Evolutionary conservation across 2,797 vertebrate genomes (phyloP).

Genomic region (Pangasius sanitwongsei): DNA sequence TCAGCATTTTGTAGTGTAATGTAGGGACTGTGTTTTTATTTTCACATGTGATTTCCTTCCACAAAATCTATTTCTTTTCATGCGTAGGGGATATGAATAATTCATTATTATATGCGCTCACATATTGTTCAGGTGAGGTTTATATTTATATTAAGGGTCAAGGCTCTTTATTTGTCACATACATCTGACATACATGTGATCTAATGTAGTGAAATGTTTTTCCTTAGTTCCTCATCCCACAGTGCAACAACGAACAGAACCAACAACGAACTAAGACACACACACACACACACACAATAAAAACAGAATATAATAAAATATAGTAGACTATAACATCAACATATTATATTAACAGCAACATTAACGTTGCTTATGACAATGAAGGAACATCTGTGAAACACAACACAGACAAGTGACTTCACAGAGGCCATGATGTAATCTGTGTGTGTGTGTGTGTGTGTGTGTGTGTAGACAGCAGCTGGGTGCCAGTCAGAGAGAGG

Average conservation of each 20-base stretch:
- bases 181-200: too few species aligned
- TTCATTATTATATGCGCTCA: not conserved
- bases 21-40: not conserved
- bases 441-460: not conserved
- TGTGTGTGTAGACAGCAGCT: conserved; percentile 37
- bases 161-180: too few species aligned
- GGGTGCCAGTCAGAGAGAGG: conserved; percentile 53
- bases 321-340: too few species aligned
- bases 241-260: too few species aligned
- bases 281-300: too few species aligned
- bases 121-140: not conserved
- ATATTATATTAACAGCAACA: not conserved
- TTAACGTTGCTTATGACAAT: not conserved
- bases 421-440: conserved; percentile 48
- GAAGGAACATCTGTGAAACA: not conserved
- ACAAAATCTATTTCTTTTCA: not conserved
- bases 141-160: not conserved
- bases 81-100: not conserved
- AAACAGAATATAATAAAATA: too few species aligned
- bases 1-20: not conserved
- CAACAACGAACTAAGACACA: too few species aligned
- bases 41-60: not conserved
- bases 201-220: too few species aligned
- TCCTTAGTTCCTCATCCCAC: too few species aligned
- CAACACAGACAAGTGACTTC: conserved; percentile 44